A percentile compares a stretch with the other conserved stretches of the same genome.
Evolutionary conservation across 1,140 invertebrate genomes (phyloP).

Genomic region (Centruroides sculpturatus): DNA sequence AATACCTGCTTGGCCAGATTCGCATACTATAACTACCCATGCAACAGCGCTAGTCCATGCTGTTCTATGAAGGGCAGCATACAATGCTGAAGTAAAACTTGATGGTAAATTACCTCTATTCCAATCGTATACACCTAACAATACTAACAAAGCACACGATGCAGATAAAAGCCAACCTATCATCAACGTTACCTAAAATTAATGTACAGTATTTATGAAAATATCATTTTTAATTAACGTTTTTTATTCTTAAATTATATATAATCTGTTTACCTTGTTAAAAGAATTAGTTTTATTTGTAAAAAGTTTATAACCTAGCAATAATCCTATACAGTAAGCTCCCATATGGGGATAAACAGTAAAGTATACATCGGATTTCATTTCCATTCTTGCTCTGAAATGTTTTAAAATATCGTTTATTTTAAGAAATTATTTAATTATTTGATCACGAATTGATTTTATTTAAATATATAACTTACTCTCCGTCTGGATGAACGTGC

Average conservation of each 20-base stretch:
- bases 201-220: too few relatives aligned
- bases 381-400: not conserved
- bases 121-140: slow-evolving; percentile 13
- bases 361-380: slow-evolving; percentile 10
- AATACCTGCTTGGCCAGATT: slow-evolving; percentile 20
- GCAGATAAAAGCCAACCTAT: too few relatives aligned
- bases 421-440: not conserved
- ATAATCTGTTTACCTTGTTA: too few relatives aligned
- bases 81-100: slow-evolving; percentile 34
- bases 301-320: slow-evolving; percentile 10
- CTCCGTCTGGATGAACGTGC: not conserved
- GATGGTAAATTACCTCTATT: slow-evolving; percentile 13
- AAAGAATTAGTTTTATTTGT: too few relatives aligned
- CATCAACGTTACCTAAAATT: too few relatives aligned
- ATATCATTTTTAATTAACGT: too few relatives aligned
- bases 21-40: slow-evolving; percentile 35
- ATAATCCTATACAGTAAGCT: slow-evolving; percentile 16
- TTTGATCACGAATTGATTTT: not conserved
- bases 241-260: too few relatives aligned
- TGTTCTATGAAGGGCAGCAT: slow-evolving; percentile 25
- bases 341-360: slow-evolving; percentile 15
- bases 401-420: not conserved
- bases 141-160: not conserved
- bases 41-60: slow-evolving; percentile 29
- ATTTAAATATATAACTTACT: not conserved